phyloP scores from a whole-genome alignment of 2,888 invertebrate genomes.

The Drosophila phalerata region DNA sequence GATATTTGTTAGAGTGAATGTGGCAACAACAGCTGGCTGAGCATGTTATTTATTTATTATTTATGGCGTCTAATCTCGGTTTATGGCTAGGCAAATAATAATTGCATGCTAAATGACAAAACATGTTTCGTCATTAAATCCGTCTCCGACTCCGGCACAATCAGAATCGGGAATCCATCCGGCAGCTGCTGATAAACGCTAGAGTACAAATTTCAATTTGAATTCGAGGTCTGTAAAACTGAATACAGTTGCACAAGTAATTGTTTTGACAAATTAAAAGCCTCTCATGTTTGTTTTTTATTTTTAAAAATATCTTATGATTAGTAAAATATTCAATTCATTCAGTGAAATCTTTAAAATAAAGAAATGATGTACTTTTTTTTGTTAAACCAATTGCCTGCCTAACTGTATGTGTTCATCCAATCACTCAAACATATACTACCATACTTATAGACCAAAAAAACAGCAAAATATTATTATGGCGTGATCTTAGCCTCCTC shows the following conservation, averaged over 20 bases:
- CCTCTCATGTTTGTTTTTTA: too few species aligned
- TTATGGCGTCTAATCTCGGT: constrained; percentile 39
- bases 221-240: constrained; percentile 5
- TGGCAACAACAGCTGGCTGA: constrained; percentile 17
- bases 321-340: too few species aligned
- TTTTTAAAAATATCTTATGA: too few species aligned
- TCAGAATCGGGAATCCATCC: constrained; percentile 19
- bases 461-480: constrained; percentile 9
- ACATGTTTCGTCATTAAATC: constrained; percentile 56
- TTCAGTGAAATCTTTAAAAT: too few species aligned
- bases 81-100: constrained; percentile 30
- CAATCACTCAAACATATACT: neutral
- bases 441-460: constrained; percentile 3
- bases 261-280: too few species aligned
- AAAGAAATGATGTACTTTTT: too few species aligned
- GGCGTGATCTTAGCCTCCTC: constrained; percentile 25
- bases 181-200: constrained; percentile 22
- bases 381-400: too few species aligned
- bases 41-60: constrained; percentile 19
- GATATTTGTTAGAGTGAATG: too few species aligned
- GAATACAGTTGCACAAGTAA: too few species aligned
- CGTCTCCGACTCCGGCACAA: constrained; percentile 4
- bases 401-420: neutral
- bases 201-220: constrained; percentile 46
- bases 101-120: constrained; percentile 56